Evolutionary conservation across 2,113 vertebrate genomes (phyloP).

Genomic region (Python bivittatus): DNA sequence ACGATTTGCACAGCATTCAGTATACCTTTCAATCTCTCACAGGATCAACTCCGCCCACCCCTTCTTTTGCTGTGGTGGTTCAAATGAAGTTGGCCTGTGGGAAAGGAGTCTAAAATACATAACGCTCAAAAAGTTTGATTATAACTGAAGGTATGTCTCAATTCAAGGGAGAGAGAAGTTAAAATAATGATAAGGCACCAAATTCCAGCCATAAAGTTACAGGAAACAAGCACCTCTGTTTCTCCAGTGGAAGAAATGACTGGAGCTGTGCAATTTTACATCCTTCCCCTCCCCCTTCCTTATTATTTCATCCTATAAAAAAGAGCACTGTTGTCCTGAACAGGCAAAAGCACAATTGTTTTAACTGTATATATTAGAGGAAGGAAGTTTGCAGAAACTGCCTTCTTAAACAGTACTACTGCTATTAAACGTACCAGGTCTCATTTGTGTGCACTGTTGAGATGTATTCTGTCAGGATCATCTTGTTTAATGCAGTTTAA

Average conservation of each 20-base stretch:
- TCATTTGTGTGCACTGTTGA: conserved; percentile 65
- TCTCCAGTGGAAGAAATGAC: conserved; percentile 54
- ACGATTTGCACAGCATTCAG: background rate
- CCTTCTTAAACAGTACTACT: conserved; percentile 64
- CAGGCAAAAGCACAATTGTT: conserved; percentile 77
- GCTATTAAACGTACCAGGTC: conserved; percentile 65
- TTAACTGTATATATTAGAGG: conserved; percentile 65
- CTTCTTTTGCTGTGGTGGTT: background rate
- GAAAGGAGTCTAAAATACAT: background rate
- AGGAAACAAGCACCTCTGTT: background rate
- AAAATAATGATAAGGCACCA: background rate
- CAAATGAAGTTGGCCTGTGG: background rate
- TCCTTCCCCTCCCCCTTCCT: background rate
- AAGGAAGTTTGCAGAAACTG: conserved; percentile 62
- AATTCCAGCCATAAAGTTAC: background rate
- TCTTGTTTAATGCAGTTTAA: conserved; percentile 66
- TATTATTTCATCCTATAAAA: background rate
- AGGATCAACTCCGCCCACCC: background rate
- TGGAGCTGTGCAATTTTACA: background rate
- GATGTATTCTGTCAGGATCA: conserved; percentile 59
- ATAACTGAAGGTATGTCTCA: background rate
- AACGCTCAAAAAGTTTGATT: background rate
- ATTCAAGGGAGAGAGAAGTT: background rate
- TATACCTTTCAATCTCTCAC: background rate
- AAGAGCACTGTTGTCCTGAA: conserved; percentile 66